A percentile compares a stretch with the other conserved stretches of the same genome.
These are phyloP conservation scores for Colletes collaris DNA, from an alignment of 2,888 invertebrate species.

Conservation along the genomic window DNA sequence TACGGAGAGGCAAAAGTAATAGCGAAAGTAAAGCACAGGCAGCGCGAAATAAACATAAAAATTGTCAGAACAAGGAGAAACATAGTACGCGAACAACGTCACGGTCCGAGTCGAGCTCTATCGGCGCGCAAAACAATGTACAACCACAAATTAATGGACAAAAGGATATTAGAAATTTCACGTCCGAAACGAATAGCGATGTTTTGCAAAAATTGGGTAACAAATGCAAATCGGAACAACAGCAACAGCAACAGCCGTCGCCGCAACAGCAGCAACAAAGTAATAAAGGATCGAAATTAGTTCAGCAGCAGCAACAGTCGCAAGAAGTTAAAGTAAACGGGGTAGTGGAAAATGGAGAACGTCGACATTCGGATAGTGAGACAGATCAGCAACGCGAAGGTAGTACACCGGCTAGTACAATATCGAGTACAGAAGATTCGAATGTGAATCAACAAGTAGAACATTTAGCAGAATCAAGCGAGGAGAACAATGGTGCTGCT, in stretches of 20 bases:
- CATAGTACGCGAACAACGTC: constrained; percentile 78
- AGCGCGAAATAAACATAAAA: constrained; percentile 85
- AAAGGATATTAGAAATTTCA: constrained; percentile 75
- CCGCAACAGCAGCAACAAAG: constrained; percentile 50
- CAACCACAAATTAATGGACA: constrained; percentile 75
- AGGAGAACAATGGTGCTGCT: constrained; percentile 75
- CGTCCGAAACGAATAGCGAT: constrained; percentile 70
- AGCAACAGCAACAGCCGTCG: constrained; percentile 61
- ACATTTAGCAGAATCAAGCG: constrained; percentile 72
- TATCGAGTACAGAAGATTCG: constrained; percentile 80
- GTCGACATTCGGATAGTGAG: constrained; percentile 78
- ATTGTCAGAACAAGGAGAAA: constrained; percentile 82
- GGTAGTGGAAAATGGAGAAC: constrained; percentile 75
- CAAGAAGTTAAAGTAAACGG: constrained; percentile 75
- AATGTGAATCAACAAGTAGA: constrained; percentile 75
- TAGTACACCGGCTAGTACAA: constrained; percentile 80
- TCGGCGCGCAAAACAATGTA: constrained; percentile 66
- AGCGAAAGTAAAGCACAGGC: constrained; percentile 84
- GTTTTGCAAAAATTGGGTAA: constrained; percentile 73
- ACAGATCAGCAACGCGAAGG: constrained; percentile 79
- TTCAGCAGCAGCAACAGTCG: constrained; percentile 68
- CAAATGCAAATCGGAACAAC: constrained; percentile 70
- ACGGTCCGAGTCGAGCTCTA: constrained; percentile 81
- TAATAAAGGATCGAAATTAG: constrained; percentile 68
- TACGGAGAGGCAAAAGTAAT: constrained; percentile 81